A percentile compares a stretch with the other conserved stretches of the same genome.
Evolutionary conservation across 1,140 invertebrate genomes (phyloP).

Genomic region (Contarinia nasturtii): DNA sequence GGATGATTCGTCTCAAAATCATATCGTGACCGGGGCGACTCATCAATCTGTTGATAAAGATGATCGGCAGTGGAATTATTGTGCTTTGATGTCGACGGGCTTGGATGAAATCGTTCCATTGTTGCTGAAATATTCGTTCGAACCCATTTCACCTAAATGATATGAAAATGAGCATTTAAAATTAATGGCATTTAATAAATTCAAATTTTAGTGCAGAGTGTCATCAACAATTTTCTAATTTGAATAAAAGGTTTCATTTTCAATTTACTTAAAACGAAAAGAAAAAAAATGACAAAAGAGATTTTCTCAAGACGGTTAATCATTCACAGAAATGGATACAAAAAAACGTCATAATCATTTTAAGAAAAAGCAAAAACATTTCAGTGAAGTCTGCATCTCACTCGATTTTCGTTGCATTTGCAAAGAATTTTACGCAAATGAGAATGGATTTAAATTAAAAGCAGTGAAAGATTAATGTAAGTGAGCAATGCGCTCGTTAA

Average conservation of each 20-base stretch:
- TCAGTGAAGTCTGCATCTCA: too few relatives aligned
- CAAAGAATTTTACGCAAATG: too few relatives aligned
- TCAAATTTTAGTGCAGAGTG: background rate
- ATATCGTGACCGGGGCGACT: background rate
- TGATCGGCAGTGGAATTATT: background rate
- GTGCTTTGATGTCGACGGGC: constrained; percentile 2
- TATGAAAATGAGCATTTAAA: background rate
- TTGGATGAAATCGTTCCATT: constrained; percentile 36
- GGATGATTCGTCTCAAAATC: background rate
- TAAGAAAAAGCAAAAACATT: too few relatives aligned
- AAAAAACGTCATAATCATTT: too few relatives aligned
- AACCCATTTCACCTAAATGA: constrained; percentile 21
- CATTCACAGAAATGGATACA: too few relatives aligned
- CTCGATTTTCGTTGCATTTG: too few relatives aligned
- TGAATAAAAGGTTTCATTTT: background rate
- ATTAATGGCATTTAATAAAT: background rate
- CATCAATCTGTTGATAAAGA: constrained; percentile 10
- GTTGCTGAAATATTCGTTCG: constrained; percentile 37
- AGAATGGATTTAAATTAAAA: too few relatives aligned
- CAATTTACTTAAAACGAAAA: background rate
- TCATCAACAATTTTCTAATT: background rate
- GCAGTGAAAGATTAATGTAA: too few relatives aligned
- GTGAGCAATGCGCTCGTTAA: too few relatives aligned
- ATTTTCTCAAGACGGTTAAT: too few relatives aligned
- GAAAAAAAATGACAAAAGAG: background rate